Evolutionary conservation across 2,113 vertebrate species (phyloP), one percentile per base, ranked within the genome.

Genomic region (Sialia sialis): DNA sequence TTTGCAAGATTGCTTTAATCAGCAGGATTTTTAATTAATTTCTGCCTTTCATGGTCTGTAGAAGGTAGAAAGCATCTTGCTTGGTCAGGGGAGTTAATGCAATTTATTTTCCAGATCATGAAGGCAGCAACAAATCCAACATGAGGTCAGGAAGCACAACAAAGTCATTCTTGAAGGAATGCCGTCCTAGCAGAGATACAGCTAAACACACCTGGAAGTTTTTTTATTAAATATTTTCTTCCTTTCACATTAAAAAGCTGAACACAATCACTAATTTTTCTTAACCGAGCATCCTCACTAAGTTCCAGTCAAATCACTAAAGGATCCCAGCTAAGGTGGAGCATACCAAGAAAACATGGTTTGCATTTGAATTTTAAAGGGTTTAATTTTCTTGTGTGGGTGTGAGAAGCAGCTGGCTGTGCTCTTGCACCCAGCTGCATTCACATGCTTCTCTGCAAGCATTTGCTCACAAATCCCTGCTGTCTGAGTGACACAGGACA

Each of bases 341-440:
- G 4, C 2, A 14, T 11, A n/a, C 10, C 39, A 73, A 18, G 38
- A 74, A 73, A 69, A 49, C 1, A 1, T 4, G 1, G 8, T 43
- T 60, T 73, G 14, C 39, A 7, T 54, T 44, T 36, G 41, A 49
- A 70, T 91, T 67, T 62, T 49, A 18, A 49, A 39, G 3, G 3
- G 1, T 51, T 77, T 66, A 3, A 4, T 62, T 73, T 66, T 41
- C n/a, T 34, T 54, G 7, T 0, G 3, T 13, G 32, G 4, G 6
- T n/a, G 16, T 36, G 30, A 52, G 63, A 38, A 52, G 48, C 52
- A 75, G 15, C 48, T 30, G 46, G 5, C 29, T 0, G 0, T 43
- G 18, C 44, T 52, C 14, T 27, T 14, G 21, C 30, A 46, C 6
- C 4, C 43, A 39, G 32, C 36, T 80, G 44, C 36, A 10, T 3